Conservation (phyloP, 2,113 vertebrate species). For the Dipodomys ordii region DNA sequence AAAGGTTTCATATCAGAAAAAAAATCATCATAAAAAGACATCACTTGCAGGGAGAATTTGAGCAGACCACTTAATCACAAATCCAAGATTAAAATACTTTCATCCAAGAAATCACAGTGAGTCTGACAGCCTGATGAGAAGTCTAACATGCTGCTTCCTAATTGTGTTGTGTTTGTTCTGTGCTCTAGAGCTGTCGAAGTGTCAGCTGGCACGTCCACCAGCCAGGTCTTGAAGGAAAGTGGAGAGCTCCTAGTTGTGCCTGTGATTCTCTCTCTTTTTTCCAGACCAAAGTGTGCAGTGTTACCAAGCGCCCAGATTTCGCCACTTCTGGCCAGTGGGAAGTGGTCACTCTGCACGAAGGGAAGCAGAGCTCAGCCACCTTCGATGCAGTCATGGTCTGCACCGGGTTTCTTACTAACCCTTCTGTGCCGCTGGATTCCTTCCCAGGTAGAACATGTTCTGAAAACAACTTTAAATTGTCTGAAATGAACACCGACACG, state of each 20-base stretch:
- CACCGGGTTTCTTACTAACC: constrained; percentile 88
- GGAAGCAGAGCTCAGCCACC: constrained; percentile 83
- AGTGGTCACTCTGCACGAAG: constrained; percentile 85
- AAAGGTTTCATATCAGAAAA: background rate
- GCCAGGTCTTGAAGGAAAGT: background rate
- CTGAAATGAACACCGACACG: background rate
- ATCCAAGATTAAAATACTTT: background rate
- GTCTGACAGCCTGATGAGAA: background rate
- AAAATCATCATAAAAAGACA: background rate
- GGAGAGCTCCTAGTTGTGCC: background rate
- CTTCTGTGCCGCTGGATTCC: constrained; percentile 86
- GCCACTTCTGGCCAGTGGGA: constrained; percentile 92
- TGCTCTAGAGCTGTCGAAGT: background rate
- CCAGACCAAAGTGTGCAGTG: constrained; percentile 90
- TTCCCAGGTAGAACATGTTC: constrained; percentile 90
- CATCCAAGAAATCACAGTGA: background rate
- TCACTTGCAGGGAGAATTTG: background rate
- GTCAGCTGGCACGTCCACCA: background rate
- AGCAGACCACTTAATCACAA: constrained; percentile 3
- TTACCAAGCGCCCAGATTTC: constrained; percentile 89
- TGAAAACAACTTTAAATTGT: constrained; percentile 3
- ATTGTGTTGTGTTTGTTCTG: background rate
- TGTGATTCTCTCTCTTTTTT: constrained; percentile 40
- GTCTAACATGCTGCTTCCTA: background rate
- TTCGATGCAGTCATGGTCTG: constrained; percentile 94